Evolutionary conservation across 2,113 vertebrate genomes (phyloP), one percentile per base, ranked within the genome.

Genomic region (Caretta caretta): DNA sequence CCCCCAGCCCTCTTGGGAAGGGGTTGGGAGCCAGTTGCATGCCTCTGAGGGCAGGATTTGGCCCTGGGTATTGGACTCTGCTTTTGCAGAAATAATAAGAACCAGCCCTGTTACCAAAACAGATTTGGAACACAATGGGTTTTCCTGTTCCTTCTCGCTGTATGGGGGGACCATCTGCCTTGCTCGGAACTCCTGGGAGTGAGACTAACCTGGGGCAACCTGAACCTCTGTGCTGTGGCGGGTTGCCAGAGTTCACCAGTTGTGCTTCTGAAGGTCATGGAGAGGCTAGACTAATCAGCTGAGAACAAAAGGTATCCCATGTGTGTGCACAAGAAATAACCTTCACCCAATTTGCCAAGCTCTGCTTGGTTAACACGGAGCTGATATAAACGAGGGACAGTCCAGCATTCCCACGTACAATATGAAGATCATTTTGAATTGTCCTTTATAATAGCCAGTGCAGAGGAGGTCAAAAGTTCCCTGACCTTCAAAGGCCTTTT

Each of bases 401-500:
- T 72, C 84, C 78, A 56, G 38, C 6, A 1, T 12, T 19, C 25
- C 82, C 0, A 0, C 0, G 2, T 72, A 35, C 0, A 1, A 54
- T 62, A 8, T 0, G 0, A 22, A 82, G 48, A 59, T 86, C 92
- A 84, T 95, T 57, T 54, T 88, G 90, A 91, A 3, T 86, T 78
- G 38, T 93, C 92, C 83, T 93, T 96, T 80, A 82, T 91, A 62
- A 38, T 54, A 94, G 86, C 54, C 78, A 46, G 6, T 84, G 94
- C 2, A 1, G 81, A 80, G 82, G 31, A 81, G 80, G 94, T 92
- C 90, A 88, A 38, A 96, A 95, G 90, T 95, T 96, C 85, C 95
- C 62, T 53, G 46, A 14, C 42, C 38, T 75, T 75, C 69, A 22
- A 0, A 1, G 57, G 62, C 80, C 25, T 92, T 54, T 93, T 92